phyloP scores from a whole-genome alignment of 1,140 invertebrate species.

The Drosophila biarmipes region DNA sequence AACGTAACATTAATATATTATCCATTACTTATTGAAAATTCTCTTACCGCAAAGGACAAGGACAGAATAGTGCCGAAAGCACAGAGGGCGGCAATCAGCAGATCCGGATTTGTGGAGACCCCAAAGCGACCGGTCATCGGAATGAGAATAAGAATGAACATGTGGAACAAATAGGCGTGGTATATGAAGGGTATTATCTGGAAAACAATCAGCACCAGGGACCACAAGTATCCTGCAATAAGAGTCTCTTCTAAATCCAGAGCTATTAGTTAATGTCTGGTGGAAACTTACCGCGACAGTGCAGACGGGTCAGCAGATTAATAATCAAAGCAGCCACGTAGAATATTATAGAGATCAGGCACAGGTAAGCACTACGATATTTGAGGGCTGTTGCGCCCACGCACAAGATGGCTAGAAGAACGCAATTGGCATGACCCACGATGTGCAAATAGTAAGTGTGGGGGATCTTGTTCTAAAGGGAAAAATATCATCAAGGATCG shows the following conservation, averaged over 20 bases:
- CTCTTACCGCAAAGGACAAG: constrained; percentile 67
- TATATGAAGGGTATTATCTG: constrained; percentile 84
- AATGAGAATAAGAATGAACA: constrained; percentile 88
- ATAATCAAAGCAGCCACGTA: constrained; percentile 59
- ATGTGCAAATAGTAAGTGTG: constrained; percentile 67
- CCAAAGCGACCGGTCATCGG: constrained; percentile 89
- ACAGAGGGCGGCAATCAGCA: constrained; percentile 85
- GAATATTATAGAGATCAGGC: constrained; percentile 71
- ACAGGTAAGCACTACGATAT: constrained; percentile 66
- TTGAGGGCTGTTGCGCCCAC: constrained; percentile 45
- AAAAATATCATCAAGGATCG: background rate
- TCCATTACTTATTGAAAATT: too few relatives aligned
- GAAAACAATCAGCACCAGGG: constrained; percentile 85
- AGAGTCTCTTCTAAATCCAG: too few relatives aligned
- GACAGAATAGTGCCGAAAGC: constrained; percentile 79
- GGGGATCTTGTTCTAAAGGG: constrained; percentile 53
- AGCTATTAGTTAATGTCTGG: background rate
- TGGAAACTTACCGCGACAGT: constrained; percentile 66
- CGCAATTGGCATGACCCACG: constrained; percentile 67
- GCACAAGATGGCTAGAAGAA: constrained; percentile 61
- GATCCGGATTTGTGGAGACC: constrained; percentile 86
- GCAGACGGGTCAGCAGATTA: constrained; percentile 62
- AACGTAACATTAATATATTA: too few relatives aligned
- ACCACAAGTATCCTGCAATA: constrained; percentile 85
- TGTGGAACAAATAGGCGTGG: constrained; percentile 87